phyloP scores from a whole-genome alignment of 1,140 invertebrate genomes.

The Heliconius melpomene region DNA sequence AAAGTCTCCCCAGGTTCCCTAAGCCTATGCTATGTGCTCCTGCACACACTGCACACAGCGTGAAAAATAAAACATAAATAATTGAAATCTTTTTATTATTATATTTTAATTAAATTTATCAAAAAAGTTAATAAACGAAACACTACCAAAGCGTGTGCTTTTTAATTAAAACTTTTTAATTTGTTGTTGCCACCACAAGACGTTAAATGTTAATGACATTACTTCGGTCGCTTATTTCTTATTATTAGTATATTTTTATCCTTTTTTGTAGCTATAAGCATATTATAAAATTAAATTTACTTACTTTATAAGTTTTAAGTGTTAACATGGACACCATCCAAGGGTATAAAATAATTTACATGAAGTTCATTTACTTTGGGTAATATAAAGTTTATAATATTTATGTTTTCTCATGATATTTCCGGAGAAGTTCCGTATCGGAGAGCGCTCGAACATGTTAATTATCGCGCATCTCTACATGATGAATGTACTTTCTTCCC shows the following conservation, averaged over 20 bases:
- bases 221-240: conserved; percentile 21
- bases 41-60: too few species aligned
- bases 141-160: conserved; percentile 25
- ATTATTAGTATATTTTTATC: neutral
- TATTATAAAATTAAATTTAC: neutral
- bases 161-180: conserved; percentile 39
- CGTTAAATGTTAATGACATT: conserved; percentile 26
- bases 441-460: conserved; percentile 27
- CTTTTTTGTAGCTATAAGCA: neutral
- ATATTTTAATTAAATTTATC: conserved; percentile 1
- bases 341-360: neutral
- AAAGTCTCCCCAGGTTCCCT: too few species aligned
- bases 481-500: conserved; percentile 42
- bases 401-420: conserved; percentile 2
- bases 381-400: neutral
- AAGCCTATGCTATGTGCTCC: too few species aligned
- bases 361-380: neutral
- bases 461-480: conserved; percentile 34
- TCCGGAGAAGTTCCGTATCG: neutral
- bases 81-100: neutral
- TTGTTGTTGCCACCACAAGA: conserved; percentile 26
- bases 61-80: too few species aligned
- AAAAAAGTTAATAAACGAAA: conserved; percentile 5
- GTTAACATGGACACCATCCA: conserved; percentile 1
- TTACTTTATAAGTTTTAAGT: neutral